Percentiles rank a stretch among this genome's conserved stretches.
Evolutionary conservation across 2,113 vertebrate genomes (phyloP).

Genomic region (Gallinago jamesoni): DNA sequence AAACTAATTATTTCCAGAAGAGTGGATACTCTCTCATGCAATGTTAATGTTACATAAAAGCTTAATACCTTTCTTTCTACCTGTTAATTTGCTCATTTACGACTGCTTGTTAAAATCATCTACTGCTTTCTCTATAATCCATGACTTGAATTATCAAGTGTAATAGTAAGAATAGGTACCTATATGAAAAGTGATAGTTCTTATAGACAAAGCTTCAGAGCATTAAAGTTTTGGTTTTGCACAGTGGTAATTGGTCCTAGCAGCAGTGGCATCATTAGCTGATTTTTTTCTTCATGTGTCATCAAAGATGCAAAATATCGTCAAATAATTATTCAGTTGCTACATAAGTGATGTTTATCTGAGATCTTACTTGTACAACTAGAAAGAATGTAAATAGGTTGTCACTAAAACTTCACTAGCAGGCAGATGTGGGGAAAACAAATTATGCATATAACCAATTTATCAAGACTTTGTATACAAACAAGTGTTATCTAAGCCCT

Average conservation of each 20-base stretch:
- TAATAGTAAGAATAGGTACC: neutral
- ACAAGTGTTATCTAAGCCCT: neutral
- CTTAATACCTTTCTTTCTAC: neutral
- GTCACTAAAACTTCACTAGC: neutral
- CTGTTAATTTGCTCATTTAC: neutral
- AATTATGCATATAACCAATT: slow-evolving; percentile 4
- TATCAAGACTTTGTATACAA: neutral
- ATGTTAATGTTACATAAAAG: neutral
- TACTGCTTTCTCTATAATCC: neutral
- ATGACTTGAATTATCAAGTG: neutral
- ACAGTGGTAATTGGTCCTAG: neutral
- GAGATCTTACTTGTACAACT: neutral
- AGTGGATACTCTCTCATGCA: neutral
- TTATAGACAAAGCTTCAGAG: neutral
- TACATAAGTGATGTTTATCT: slow-evolving; percentile 3
- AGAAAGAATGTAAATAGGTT: slow-evolving; percentile 2
- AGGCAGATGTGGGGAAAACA: slow-evolving; percentile 6
- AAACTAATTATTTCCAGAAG: slow-evolving; percentile 13
- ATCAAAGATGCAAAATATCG: slow-evolving; percentile 17
- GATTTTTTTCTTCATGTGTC: neutral
- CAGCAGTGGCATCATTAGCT: neutral
- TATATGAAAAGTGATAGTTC: neutral
- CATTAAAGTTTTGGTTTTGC: neutral
- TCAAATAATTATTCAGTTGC: slow-evolving; percentile 19
- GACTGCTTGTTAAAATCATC: neutral